Base-by-base conservation (phyloP, 2,113 vertebrate genomes). In the Nansenia antarctica region DNA sequence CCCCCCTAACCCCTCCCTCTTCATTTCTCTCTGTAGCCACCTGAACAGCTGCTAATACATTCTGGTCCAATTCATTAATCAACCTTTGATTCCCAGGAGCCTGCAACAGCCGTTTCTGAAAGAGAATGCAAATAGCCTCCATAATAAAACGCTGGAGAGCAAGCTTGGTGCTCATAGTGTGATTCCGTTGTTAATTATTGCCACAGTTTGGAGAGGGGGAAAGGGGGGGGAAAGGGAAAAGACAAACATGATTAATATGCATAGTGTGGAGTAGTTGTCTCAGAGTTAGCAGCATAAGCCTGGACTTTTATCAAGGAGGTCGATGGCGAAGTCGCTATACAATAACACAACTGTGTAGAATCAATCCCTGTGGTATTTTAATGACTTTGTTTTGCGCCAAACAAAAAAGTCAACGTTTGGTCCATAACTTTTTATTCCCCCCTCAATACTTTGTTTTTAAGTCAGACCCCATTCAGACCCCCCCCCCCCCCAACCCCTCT, bases 51-150 rank as follows among this genome's bases (percentile, higher is more conserved):
- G 77, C 75, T 83, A 72, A 85, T 78, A 87, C 83, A 79, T 74
- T 83, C 67, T 80, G 65, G 72, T 76, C 11, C 55, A 72, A 77
- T 5, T 20, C 77, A 79, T 87, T 87, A 89, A 87, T 90, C 82
- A 87, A 88, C 77, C 85, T 86, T 78, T 87, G 83, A 80, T 79
- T 89, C 81, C 76, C 80, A 62, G 65, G 65, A 69, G 81, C 70
- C 76, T 67, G 15, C 69, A 72, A 58, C 69, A 54, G 62, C 74
- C 65, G 73, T 65, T 37, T 37, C 11, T 75, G 69, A 80, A 78
- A 73, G 78, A 73, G 72, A 81, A 85, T 85, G 84, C 81, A 88
- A 89, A 88, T 86, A 72, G 74, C 62, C 79, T 83, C 78, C 67
- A 80, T 83, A 82, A 83, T 76, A 77, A 75, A 73, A 78, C 65